These are phyloP conservation scores for Cryptomyrus ogoouensis DNA, from an alignment of 2,113 vertebrate species.

Conservation along the genomic window DNA sequence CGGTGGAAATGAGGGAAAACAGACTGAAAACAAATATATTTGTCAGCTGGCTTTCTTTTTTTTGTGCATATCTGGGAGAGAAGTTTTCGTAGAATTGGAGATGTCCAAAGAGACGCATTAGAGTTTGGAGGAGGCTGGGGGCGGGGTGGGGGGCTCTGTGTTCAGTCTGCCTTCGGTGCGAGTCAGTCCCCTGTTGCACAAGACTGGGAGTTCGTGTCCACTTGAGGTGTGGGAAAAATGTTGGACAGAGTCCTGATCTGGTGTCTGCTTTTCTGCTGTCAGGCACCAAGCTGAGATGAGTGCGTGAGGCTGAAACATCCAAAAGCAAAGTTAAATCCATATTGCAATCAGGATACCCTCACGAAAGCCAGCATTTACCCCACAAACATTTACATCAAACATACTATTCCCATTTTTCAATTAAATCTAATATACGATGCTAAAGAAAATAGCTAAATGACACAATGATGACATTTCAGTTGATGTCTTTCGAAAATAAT, in stretches of 20 bases:
- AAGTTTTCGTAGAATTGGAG: slow-evolving; percentile 20
- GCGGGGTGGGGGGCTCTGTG: not conserved
- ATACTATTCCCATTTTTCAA: not conserved
- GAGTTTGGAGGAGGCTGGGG: not conserved
- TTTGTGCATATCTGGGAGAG: slow-evolving; percentile 38
- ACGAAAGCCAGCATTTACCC: not conserved
- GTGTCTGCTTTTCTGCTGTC: not conserved
- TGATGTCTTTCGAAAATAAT: not conserved
- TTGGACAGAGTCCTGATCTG: not conserved
- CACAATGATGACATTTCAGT: not conserved
- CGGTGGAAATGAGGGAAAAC: slow-evolving; percentile 24
- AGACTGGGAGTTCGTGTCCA: not conserved
- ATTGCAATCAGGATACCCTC: not conserved
- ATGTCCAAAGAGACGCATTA: slow-evolving; percentile 15
- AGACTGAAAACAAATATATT: slow-evolving; percentile 55
- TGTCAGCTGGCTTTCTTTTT: slow-evolving; percentile 31
- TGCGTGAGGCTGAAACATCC: not conserved
- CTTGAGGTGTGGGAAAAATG: not conserved
- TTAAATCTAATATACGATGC: not conserved
- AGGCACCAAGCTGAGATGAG: not conserved
- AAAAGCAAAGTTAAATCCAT: not conserved
- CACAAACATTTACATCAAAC: not conserved
- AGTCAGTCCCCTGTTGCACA: not conserved
- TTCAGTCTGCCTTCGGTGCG: not conserved
- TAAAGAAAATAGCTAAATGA: not conserved